Base-by-base conservation (phyloP, 1,140 invertebrate genomes). In the Popillia japonica region DNA sequence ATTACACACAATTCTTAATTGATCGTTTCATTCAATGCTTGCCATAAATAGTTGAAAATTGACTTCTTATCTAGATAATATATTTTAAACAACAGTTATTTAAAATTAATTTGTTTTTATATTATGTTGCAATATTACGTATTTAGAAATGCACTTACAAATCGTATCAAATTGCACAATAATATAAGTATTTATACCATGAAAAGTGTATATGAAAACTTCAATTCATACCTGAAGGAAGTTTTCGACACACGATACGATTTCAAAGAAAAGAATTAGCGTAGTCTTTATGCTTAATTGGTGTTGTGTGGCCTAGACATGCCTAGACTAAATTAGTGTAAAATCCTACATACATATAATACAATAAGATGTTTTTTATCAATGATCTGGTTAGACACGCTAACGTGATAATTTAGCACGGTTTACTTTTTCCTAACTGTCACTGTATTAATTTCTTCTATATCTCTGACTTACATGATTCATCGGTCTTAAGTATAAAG, bases 401-500 rank as follows among this genome's bases (percentile, higher is more conserved):
- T 14, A 55, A 55, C 17, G 14, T 17, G 48, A 17, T 17, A 55
- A 55, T 55, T 55, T 55, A 55, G 2, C 48, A 55, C 48, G 48
- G 48, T 55, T n/a, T n/a, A 55, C 14, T 55, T 55, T 55, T 55
- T 55, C 48, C 17, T n/a, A 48, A 48, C 44, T n/a, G 48, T n/a
- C 48, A n/a, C 48, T 44, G 14, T 17, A 2, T 55, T 55, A 55
- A 55, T 17, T 55, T 55, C 48, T 55, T 55, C 17, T 6, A 17
- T 17, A n/a, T 55, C 17, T 17, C n/a, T 55, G 48, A 55, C n/a
- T 55, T 55, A 55, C n/a, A 55, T 55, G 48, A 6, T 55, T 55
- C 48, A 17, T n/a, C 11, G 48, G 48, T 17, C 14, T 55, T 55
- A 55, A 55, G n/a, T 17, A 17, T n/a, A 17, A 55, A 55, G 17